Base-by-base conservation (phyloP, 2,888 invertebrate genomes). In the Erynnis tages region DNA sequence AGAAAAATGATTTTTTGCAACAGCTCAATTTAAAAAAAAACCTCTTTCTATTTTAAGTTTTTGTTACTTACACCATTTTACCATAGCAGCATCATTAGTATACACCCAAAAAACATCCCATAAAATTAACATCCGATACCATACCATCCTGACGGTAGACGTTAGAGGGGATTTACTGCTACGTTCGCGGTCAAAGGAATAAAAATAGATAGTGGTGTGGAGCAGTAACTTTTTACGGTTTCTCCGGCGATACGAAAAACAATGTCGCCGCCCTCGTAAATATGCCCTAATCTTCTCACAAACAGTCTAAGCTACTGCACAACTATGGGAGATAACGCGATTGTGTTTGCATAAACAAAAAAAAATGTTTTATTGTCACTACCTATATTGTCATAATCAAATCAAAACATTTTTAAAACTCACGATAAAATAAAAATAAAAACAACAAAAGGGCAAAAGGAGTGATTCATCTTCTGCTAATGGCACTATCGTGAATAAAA, bases 271-370 rank as follows among this genome's bases (percentile, higher is more conserved):
- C 54, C 32, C 43, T 48, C 56, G 65, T 66, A 66, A 66, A 66
- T 65, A 58, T 54, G 54, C 35, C 49, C 58, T 66, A 66, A 66
- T 66, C 66, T 62, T 53, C 54, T 50, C 59, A 55, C 60, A 59
- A 65, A 65, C 61, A 62, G 59, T 55, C 59, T 53, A n/a, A n/a
- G n/a, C n/a, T n/a, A n/a, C n/a, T 56, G 47, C 50, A 53, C 54
- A 40, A 52, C 46, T 47, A 45, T 45, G 41, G 17, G 21, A 21
- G 21, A 4, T 40, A 43, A 27, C 11, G 35, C 32, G 3, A 23
- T 14, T 25, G 2, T 27, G 8, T 27, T 27, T 27, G 4, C 8
- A 6, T 27, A 3, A 8, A 2, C 27, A 27, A n/a, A n/a, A n/a
- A n/a, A n/a, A n/a, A n/a, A n/a, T n/a, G n/a, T n/a, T n/a, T n/a